Base-by-base conservation (phyloP, 2,888 invertebrate genomes). In the Capitulum mitella region DNA sequence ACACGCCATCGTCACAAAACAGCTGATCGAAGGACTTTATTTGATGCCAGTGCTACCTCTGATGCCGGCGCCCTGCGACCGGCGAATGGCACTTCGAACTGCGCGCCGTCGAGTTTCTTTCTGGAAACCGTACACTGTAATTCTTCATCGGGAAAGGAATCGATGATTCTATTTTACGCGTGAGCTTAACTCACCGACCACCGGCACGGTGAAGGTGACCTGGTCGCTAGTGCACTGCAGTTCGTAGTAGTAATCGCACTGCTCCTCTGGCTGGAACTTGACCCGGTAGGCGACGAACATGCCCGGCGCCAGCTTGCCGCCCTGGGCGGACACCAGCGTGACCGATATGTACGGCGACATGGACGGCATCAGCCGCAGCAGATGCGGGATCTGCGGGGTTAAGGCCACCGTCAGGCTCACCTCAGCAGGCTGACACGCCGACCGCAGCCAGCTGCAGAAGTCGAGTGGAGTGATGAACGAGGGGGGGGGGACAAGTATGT, bases 251-350 rank as follows among this genome's bases (percentile, higher is more conserved):
- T 89, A 90, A 84, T 91, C 91, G 81, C 87, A 87, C 61, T 85
- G 84, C 79, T 87, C 87, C 19, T 88, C 86, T 0, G 92, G 90
- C 75, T 84, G 86, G 84, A 93, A 92, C 76, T 89, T 89, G 12
- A 92, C 85, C 14, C 87, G 87, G 82, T 91, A 90, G 3, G 87
- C 86, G 54, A 89, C 87, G 34, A 89, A 88, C 82, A 92, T 90
- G 70, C 93, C 92, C 29, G 92, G 91, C 10, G 92, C 92, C 37
- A 92, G 85, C 83, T 91, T 90, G 37, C 70, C 70, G 70, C 70
- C 70, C 70, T 70, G 70, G 26, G 70, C 70, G 40, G 70, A 70
- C 37, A 70, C 70, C 70, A 70, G 70, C 8, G 70, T 26, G 26
- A 70, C 70, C 8, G 37, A 40, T 34, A 70, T 70, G 70, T 70